Evolutionary conservation across 2,113 vertebrate species (phyloP).

Genomic region (Bubo blakistoni): DNA sequence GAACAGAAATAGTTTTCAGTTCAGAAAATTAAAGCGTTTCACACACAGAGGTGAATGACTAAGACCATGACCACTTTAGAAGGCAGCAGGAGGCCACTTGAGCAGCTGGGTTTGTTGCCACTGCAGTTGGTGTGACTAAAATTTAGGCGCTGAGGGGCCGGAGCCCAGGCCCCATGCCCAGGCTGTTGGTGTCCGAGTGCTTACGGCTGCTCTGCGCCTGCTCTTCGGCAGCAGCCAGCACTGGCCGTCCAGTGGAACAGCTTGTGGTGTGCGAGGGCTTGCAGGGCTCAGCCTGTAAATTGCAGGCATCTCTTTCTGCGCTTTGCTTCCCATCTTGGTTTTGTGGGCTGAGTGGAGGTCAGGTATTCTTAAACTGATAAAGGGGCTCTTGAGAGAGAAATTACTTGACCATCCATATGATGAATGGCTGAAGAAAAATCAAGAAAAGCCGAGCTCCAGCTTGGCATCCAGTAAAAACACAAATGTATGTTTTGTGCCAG

Average conservation of each 20-base stretch:
- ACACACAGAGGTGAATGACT: neutral
- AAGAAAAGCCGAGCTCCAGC: neutral
- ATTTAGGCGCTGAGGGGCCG: rapidly evolving
- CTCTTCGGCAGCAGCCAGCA: rapidly evolving
- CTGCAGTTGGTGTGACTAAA: rapidly evolving
- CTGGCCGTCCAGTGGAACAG: rapidly evolving
- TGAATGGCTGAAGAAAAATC: neutral
- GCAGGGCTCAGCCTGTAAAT: neutral
- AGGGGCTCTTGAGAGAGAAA: neutral
- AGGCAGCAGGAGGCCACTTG: neutral
- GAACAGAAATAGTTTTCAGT: neutral
- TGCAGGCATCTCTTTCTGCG: neutral
- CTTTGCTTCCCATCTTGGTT: neutral
- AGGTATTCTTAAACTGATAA: neutral
- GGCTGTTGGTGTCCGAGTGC: neutral
- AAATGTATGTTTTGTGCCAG: neutral
- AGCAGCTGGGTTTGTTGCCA: neutral
- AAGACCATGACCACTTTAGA: rapidly evolving
- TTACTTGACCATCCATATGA: neutral
- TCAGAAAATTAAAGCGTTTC: rapidly evolving
- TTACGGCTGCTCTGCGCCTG: rapidly evolving
- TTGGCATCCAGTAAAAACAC: conserved; percentile 14
- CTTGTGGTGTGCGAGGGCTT: rapidly evolving
- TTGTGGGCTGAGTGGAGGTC: neutral
- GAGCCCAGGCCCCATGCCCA: neutral